Evolutionary conservation across 2,113 vertebrate genomes (phyloP).

Genomic region (Rhipidura dahli): DNA sequence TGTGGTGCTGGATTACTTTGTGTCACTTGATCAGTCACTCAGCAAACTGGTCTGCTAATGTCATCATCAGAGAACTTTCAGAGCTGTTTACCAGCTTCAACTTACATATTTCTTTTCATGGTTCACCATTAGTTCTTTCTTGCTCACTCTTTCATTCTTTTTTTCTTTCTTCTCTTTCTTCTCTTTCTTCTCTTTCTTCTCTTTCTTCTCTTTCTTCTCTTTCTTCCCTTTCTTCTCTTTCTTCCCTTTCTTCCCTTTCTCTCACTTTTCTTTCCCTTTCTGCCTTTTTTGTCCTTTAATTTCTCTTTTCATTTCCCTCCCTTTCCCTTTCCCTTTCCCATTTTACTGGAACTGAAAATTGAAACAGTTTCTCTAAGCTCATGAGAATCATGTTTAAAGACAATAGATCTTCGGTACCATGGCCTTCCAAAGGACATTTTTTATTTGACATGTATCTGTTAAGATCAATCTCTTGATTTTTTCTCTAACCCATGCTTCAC

Average conservation of each 20-base stretch:
- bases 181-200: background rate
- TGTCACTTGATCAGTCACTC: constrained; percentile 44
- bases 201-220: background rate
- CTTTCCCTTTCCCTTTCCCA: too few species aligned
- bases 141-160: fast-evolving
- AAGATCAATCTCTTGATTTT: background rate
- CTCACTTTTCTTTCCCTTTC: too few species aligned
- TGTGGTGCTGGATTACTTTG: background rate
- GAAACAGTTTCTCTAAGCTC: background rate
- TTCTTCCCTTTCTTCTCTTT: background rate
- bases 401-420: background rate
- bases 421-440: background rate
- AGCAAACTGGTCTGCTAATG: constrained; percentile 1
- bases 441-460: background rate
- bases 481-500: background rate
- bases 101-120: background rate
- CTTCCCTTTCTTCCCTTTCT: too few species aligned
- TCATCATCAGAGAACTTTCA: constrained; percentile 35
- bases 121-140: background rate
- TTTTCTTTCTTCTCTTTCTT: background rate
- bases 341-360: background rate
- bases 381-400: background rate
- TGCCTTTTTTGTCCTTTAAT: too few species aligned
- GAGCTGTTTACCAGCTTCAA: background rate
- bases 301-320: fast-evolving